phyloP scores from a whole-genome alignment of 2,113 vertebrate genomes.

The Onychostruthus taczanowskii region DNA sequence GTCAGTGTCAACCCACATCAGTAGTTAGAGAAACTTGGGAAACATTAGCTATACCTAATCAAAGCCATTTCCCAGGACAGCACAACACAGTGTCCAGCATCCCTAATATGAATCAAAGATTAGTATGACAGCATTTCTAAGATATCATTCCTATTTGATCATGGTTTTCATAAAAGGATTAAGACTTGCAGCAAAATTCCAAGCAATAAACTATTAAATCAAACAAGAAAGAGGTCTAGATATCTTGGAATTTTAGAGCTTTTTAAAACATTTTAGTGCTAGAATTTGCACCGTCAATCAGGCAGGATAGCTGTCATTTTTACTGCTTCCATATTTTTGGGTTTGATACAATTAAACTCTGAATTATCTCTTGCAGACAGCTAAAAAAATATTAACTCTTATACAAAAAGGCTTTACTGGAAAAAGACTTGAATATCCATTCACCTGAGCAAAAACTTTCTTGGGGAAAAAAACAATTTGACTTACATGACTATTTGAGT shows the following conservation, averaged over 20 bases:
- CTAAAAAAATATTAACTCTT: neutral
- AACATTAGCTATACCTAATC: neutral
- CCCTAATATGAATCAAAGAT: neutral
- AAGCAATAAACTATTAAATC: neutral
- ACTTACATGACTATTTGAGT: neutral
- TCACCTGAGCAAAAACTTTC: neutral
- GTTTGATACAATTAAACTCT: neutral
- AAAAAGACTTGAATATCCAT: neutral
- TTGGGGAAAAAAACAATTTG: accelerated
- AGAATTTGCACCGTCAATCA: neutral
- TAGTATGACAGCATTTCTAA: neutral
- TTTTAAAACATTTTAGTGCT: neutral
- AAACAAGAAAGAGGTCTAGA: neutral
- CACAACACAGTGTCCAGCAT: neutral
- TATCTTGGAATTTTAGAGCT: neutral
- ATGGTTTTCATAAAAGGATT: neutral
- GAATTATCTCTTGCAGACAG: neutral
- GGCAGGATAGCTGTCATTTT: neutral
- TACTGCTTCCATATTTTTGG: neutral
- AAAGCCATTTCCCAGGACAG: neutral
- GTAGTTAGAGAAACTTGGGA: neutral
- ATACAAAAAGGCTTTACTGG: neutral
- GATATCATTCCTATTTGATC: neutral
- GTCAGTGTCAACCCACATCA: neutral
- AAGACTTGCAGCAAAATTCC: neutral